Evolutionary conservation across 2,888 invertebrate species (phyloP).

Genomic region (Drosophila cognata): DNA sequence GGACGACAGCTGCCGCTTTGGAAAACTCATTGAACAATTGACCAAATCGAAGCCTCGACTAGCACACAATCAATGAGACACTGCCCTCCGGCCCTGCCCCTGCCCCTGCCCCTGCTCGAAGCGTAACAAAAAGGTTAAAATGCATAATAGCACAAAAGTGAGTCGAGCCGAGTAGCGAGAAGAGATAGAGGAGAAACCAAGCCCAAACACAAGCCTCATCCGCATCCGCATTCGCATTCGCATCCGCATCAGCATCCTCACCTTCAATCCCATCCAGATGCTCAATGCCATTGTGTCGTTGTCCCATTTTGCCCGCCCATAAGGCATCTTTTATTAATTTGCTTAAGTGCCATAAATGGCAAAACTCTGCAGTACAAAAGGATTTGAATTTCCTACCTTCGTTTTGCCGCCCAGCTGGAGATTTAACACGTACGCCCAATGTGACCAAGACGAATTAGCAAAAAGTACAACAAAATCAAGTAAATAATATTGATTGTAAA

Average conservation of each 20-base stretch:
- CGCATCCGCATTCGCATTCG: not conserved
- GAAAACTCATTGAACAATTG: slow-evolving; percentile 78
- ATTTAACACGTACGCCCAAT: slow-evolving; percentile 55
- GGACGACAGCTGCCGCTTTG: slow-evolving; percentile 71
- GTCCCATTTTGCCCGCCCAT: slow-evolving; percentile 32
- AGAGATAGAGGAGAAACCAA: slow-evolving; percentile 1
- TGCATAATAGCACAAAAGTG: slow-evolving; percentile 58
- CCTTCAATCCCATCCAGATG: slow-evolving; percentile 6
- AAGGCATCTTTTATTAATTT: slow-evolving; percentile 78
- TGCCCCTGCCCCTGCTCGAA: slow-evolving; percentile 14
- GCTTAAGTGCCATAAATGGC: slow-evolving; percentile 77
- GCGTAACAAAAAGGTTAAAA: slow-evolving; percentile 73
- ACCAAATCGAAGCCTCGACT: slow-evolving; percentile 65
- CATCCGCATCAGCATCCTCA: not conserved
- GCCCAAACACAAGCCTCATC: slow-evolving; percentile 3
- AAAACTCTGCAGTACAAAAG: slow-evolving; percentile 63
- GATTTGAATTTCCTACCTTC: slow-evolving; percentile 62
- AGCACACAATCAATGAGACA: slow-evolving; percentile 59
- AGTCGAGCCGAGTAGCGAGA: slow-evolving; percentile 11
- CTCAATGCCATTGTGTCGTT: slow-evolving; percentile 29
- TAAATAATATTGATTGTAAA: slow-evolving; percentile 6
- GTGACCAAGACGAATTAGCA: slow-evolving; percentile 76
- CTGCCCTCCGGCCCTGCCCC: not conserved
- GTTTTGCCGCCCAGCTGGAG: slow-evolving; percentile 68
- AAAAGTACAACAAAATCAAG: slow-evolving; percentile 16